Evolutionary conservation across 2,888 invertebrate species (phyloP), one percentile per base, ranked within the genome.

Genomic region (Tachystola acroxantha): DNA sequence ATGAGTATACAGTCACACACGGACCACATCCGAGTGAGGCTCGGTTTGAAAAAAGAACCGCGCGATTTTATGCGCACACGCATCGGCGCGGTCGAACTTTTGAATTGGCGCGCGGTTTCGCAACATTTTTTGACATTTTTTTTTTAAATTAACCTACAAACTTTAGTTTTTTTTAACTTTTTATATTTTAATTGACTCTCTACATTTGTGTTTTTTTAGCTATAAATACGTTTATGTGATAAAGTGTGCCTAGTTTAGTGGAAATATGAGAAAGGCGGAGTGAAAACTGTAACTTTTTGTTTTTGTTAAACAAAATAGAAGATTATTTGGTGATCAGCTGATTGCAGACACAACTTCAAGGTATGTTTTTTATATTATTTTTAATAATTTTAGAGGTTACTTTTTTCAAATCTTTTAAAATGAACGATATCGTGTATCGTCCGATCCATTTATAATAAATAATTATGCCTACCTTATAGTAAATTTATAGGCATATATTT

Each of bases 1-100:
- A 85, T 85, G 82, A 78, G 79, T 79, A 74, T 75, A 80, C 85
- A 85, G 86, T 84, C 84, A 82, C 82, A 84, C 73, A 79, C 84
- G 79, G 76, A 73, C 86, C 81, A 69, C 76, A 82, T 79, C 75
- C 75, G 85, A 84, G 85, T 75, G 76, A 75, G 75, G 75, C 77
- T 74, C 27, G 27, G 27, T 68, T 76, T 67, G 66, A 77, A 79
- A 76, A 78, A 69, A 66, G 69, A 66, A 72, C 52, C 67, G 69
- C 66, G 69, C 64, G 68, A 64, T 60, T 67, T 61, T 65, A 51
- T 70, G 78, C 82, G 84, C 82, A 74, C 60, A 69, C 80, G 81
- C 81, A 74, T 50, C 56, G 59, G 57, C 69, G 74, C 71, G 70
- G 64, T 57, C 59, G 48, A 51, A 42, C 4, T 56, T 64, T 59